These are phyloP conservation scores for Cephus pulcher DNA, from an alignment of 2,888 invertebrate genomes.

Conservation along the genomic window DNA sequence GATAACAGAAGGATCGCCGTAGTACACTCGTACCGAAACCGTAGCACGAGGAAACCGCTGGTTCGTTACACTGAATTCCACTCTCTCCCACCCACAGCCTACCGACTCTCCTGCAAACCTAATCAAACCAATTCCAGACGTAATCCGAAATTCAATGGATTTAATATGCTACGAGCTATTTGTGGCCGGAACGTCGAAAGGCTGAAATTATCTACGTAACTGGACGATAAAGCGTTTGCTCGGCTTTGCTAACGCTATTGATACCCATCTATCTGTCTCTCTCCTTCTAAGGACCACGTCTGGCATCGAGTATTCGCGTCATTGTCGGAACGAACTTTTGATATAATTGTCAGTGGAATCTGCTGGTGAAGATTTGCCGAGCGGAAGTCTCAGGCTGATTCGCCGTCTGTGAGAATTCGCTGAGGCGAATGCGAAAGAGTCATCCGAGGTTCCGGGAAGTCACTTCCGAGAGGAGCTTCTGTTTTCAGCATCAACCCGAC, in stretches of 20 bases:
- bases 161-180: constrained; percentile 26
- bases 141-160: constrained; percentile 37
- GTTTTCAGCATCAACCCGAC: background rate
- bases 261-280: too few species aligned
- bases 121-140: constrained; percentile 33
- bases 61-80: background rate
- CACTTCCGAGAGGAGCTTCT: background rate
- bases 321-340: background rate
- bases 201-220: background rate
- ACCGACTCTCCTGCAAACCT: constrained; percentile 12
- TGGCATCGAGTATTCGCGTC: background rate
- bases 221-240: background rate
- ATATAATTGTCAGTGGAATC: background rate
- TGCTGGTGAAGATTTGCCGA: background rate
- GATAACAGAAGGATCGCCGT: background rate
- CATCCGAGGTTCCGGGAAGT: background rate
- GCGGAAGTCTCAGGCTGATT: background rate
- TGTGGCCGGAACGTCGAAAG: background rate
- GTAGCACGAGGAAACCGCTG: background rate
- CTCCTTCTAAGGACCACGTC: too few species aligned
- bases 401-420: background rate
- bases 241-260: background rate
- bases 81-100: background rate
- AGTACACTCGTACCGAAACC: background rate
- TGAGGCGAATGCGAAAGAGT: background rate